These are phyloP conservation scores for Prunella fulvescens DNA, from an alignment of 2,113 vertebrate genomes.

Conservation along the genomic window DNA sequence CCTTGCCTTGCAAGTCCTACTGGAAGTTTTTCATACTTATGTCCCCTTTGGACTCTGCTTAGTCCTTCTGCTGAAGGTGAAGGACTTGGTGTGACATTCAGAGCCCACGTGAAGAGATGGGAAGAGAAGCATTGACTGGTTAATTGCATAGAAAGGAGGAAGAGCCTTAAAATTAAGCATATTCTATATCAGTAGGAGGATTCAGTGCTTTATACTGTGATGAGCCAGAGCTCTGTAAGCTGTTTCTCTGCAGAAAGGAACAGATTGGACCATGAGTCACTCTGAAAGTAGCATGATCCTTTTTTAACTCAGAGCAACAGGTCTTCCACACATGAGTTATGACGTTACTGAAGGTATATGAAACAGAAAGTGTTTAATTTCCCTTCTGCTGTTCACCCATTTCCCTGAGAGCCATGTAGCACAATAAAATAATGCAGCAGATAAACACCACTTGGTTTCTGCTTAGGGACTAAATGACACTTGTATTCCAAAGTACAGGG, in stretches of 20 bases:
- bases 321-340: not conserved
- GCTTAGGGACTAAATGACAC: not conserved
- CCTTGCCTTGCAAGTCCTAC: not conserved
- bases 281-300: not conserved
- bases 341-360: not conserved
- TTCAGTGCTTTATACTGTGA: not conserved
- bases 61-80: not conserved
- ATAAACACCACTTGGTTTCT: not conserved
- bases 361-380: not conserved
- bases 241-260: slow-evolving; percentile 11
- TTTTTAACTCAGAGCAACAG: slow-evolving; percentile 28
- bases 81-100: accelerated
- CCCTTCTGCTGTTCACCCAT: not conserved
- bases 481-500: not conserved
- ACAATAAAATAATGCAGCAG: not conserved
- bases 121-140: not conserved
- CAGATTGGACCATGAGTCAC: slow-evolving; percentile 38
- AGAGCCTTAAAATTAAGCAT: not conserved
- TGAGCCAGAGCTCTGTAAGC: not conserved
- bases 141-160: not conserved
- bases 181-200: not conserved
- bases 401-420: not conserved
- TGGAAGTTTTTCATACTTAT: not conserved
- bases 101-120: not conserved
- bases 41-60: not conserved